These are phyloP conservation scores for Diabrotica balteata DNA, from an alignment of 2,888 invertebrate species.

Conservation along the genomic window DNA sequence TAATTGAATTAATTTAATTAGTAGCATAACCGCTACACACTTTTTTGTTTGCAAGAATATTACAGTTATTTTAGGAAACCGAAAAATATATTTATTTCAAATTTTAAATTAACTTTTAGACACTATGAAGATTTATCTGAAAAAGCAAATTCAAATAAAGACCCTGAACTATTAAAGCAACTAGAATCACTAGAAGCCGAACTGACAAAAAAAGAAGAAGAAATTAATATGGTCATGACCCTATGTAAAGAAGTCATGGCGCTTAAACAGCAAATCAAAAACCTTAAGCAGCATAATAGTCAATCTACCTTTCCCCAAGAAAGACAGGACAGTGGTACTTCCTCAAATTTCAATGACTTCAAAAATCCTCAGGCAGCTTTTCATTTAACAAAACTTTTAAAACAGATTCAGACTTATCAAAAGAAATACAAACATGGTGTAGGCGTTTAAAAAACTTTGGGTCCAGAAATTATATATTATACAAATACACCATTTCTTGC, in stretches of 20 bases:
- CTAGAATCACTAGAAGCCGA: conserved; percentile 55
- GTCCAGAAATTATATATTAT: no score
- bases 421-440: conserved; percentile 44
- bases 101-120: conserved; percentile 37
- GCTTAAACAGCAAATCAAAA: conserved; percentile 56
- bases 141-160: conserved; percentile 39
- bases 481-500: no score
- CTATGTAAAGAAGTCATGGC: conserved; percentile 59
- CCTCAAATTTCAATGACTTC: conserved; percentile 43
- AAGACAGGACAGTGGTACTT: conserved; percentile 28
- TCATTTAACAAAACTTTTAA: conserved; percentile 57
- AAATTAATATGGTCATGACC: conserved; percentile 59
- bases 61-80: no score
- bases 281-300: conserved; percentile 51
- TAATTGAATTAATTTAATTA: no score
- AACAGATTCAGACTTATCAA: conserved; percentile 58
- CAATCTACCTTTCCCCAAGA: conserved; percentile 43
- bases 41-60: no score
- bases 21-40: no score
- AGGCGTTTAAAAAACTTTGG: neutral
- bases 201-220: conserved; percentile 57
- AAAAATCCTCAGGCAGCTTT: conserved; percentile 54
- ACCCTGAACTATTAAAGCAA: conserved; percentile 46
- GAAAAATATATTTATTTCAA: no score
- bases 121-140: conserved; percentile 52